Evolutionary conservation across 1,140 invertebrate species (phyloP).

Genomic region (Drosophila tristis): DNA sequence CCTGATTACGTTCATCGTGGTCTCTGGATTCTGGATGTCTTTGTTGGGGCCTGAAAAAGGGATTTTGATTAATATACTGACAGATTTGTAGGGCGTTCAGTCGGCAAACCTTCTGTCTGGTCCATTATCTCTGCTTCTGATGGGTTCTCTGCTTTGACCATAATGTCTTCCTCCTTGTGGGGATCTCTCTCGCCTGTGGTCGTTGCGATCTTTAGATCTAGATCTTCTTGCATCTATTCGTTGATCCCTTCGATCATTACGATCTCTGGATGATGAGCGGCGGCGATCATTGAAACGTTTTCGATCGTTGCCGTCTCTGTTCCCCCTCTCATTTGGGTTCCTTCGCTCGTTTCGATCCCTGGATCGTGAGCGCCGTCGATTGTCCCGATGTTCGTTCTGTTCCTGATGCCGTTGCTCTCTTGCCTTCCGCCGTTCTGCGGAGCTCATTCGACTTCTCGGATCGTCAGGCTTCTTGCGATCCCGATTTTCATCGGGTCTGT

Average conservation of each 20-base stretch:
- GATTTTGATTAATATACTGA: background rate
- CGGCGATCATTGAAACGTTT: constrained; percentile 3
- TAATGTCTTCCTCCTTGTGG: constrained; percentile 17
- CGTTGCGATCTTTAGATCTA: constrained; percentile 18
- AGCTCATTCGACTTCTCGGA: constrained; percentile 28
- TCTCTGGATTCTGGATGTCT: constrained; percentile 11
- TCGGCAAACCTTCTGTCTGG: constrained; percentile 35
- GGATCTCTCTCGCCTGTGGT: constrained; percentile 23
- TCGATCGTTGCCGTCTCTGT: constrained; percentile 5
- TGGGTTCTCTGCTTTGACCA: constrained; percentile 13
- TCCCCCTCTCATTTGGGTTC: background rate
- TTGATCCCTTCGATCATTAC: constrained; percentile 9
- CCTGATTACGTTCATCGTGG: background rate
- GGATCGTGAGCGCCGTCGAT: constrained; percentile 28
- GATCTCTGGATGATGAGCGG: constrained; percentile 14
- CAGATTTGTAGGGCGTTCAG: background rate
- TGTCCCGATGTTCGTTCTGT: constrained; percentile 25
- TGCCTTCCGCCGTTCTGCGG: constrained; percentile 53
- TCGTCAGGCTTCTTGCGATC: constrained; percentile 24
- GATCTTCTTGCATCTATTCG: background rate
- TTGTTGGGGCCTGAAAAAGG: constrained; percentile 11
- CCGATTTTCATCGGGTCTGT: background rate
- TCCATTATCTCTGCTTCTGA: constrained; percentile 1
- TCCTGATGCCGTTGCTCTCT: constrained; percentile 61
- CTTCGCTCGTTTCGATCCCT: constrained; percentile 20